Percentiles rank a stretch among this genome's conserved stretches.
Evolutionary conservation across 2,797 vertebrate species (phyloP).

Genomic region (Masticophis lateralis): DNA sequence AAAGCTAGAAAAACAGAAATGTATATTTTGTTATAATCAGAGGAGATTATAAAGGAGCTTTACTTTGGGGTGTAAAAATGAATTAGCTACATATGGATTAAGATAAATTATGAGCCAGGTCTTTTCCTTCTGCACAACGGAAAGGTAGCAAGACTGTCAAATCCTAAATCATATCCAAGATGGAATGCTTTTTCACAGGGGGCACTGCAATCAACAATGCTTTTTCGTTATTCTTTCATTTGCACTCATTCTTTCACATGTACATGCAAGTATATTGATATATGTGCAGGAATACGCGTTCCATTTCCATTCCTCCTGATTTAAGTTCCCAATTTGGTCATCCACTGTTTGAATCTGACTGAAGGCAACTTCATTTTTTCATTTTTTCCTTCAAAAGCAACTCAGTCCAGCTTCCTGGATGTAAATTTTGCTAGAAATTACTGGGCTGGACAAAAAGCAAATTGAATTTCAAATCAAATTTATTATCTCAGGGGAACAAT

Average conservation of each 20-base stretch:
- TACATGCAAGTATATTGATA: background rate
- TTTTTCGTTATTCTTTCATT: background rate
- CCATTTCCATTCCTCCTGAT: background rate
- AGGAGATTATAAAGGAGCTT: background rate
- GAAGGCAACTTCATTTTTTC: constrained; percentile 3
- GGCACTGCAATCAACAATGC: background rate
- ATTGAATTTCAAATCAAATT: constrained; percentile 30
- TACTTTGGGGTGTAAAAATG: background rate
- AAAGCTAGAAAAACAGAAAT: background rate
- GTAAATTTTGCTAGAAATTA: constrained; percentile 3
- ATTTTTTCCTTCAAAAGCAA: background rate
- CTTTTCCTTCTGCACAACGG: background rate
- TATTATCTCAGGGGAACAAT: constrained; percentile 9
- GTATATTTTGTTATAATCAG: background rate
- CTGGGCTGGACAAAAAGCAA: constrained; percentile 4
- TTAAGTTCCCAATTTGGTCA: background rate
- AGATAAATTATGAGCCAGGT: background rate
- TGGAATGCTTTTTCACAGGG: background rate
- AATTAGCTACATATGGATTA: background rate
- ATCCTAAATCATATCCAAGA: background rate
- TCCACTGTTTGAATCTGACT: constrained; percentile 14
- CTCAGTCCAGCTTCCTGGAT: constrained; percentile 15
- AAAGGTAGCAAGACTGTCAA: too few relatives aligned
- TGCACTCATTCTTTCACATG: background rate
- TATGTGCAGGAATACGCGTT: background rate